Evolutionary conservation across 2,888 invertebrate species (phyloP).

Genomic region (Eilema sororculum): DNA sequence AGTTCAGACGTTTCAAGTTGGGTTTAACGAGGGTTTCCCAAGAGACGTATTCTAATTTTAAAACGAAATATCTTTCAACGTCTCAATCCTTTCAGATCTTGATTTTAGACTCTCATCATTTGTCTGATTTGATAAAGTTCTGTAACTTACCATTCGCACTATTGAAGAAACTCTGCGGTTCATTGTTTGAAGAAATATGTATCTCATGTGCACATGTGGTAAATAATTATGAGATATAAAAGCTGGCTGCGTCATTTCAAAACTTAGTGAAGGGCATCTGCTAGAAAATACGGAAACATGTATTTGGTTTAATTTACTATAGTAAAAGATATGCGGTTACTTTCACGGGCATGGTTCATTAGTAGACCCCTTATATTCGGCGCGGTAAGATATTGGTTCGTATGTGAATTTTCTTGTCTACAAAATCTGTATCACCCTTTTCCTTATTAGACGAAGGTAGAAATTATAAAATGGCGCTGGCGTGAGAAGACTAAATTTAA

Average conservation of each 20-base stretch:
- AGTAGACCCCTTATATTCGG: slow-evolving; percentile 6
- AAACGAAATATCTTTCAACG: slow-evolving; percentile 9
- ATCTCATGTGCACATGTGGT: too few relatives aligned
- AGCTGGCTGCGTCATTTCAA: too few relatives aligned
- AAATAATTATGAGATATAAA: too few relatives aligned
- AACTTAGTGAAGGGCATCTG: too few relatives aligned
- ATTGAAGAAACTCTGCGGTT: too few relatives aligned
- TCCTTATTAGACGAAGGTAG: slow-evolving; percentile 22
- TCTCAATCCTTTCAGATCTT: neutral
- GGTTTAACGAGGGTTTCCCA: slow-evolving; percentile 18
- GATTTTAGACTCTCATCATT: neutral
- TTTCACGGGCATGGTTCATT: neutral
- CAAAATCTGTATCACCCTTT: slow-evolving; percentile 28
- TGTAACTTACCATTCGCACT: too few relatives aligned
- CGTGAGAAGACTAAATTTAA: neutral
- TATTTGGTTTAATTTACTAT: too few relatives aligned
- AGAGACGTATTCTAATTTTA: slow-evolving; percentile 17
- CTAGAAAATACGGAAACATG: too few relatives aligned
- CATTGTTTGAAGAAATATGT: too few relatives aligned
- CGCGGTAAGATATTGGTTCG: slow-evolving; percentile 38
- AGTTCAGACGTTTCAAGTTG: slow-evolving; percentile 2
- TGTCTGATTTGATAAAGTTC: neutral
- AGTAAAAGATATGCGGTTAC: too few relatives aligned
- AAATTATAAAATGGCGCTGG: too few relatives aligned
- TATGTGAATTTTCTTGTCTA: slow-evolving; percentile 28